Evolutionary conservation across 30 jellyfish, hydroid and myxozoan genomes (phyloP), one percentile per base, ranked within the genome.

Genomic region (Pelagia noctiluca): DNA sequence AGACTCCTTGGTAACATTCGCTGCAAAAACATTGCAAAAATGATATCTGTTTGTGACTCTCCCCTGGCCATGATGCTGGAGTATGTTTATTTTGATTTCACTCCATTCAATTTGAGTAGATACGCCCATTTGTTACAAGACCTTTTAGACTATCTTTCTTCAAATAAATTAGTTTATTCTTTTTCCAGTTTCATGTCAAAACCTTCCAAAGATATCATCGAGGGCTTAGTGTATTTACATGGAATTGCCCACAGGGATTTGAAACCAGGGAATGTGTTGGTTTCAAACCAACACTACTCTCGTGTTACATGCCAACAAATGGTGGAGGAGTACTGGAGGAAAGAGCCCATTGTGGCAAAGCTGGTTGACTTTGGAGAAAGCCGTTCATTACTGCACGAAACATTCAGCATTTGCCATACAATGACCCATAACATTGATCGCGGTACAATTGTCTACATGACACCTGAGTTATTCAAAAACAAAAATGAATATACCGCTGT

Each of bases 361-460:
- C 52, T 74, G 52, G 33, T 21, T 74, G 85, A 74, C 33, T 74
- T 74, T 74, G 85, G 85, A 4, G 85, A 74, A 50, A 26, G 74
- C 75, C 30, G 85, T 28, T 74, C 85, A 63, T 2, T 19, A 25
- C 57, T 24, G 24, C 49, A 53, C 33, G 32, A 29, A 8, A 74
- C 85, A 74, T 2, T 21, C 31, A 62, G 36, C 1, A 34, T 22
- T 7, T 16, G 5, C 13, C 3, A 62, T 62, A n/a, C 75, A 16
- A 34, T 21, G 19, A 34, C 35, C 19, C 75, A 42, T 8, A 42
- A 42, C 16, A 5, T 42, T 5, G 57, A 42, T 42, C 8, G 57
- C 8, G 57, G 57, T 5, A 42, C 57, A 5, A 5, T 42, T 8
- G 57, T 42, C 8, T 42, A 42, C 16, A 42, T 42, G 57, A 16